phyloP scores from a whole-genome alignment of 2,797 vertebrate species.

The Cuculus canorus region DNA sequence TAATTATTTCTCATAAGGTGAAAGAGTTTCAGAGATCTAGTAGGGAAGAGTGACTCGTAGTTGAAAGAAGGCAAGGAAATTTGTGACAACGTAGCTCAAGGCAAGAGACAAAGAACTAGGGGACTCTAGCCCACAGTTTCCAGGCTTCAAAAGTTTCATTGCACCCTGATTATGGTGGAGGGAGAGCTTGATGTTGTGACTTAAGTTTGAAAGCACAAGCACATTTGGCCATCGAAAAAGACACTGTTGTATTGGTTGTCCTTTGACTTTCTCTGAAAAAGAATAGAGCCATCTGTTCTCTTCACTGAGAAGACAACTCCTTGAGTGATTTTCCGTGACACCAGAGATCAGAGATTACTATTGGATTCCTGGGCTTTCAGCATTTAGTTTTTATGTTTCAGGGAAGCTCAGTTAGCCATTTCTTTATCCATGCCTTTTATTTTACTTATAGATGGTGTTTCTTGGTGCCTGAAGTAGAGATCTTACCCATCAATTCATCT shows the following conservation, averaged over 20 bases:
- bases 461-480: neutral
- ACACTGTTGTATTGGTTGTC: neutral
- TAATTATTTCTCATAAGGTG: neutral
- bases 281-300: neutral
- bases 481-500: neutral
- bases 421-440: neutral
- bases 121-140: neutral
- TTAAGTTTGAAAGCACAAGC: neutral
- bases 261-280: neutral
- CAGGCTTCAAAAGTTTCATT: neutral
- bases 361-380: neutral
- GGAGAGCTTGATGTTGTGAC: neutral
- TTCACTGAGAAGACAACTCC: neutral
- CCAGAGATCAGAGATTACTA: neutral
- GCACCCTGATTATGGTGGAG: neutral
- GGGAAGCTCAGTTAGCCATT: neutral
- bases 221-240: neutral
- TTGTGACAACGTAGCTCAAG: neutral
- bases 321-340: neutral
- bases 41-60: neutral
- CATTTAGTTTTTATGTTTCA: neutral
- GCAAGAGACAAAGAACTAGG: neutral
- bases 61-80: neutral
- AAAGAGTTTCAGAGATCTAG: neutral
- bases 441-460: conserved; percentile 1